Percentiles rank a stretch among this genome's conserved stretches.
These are phyloP conservation scores for Neuroscelio doddi DNA, from an alignment of 2,888 invertebrate species.

Conservation along the genomic window DNA sequence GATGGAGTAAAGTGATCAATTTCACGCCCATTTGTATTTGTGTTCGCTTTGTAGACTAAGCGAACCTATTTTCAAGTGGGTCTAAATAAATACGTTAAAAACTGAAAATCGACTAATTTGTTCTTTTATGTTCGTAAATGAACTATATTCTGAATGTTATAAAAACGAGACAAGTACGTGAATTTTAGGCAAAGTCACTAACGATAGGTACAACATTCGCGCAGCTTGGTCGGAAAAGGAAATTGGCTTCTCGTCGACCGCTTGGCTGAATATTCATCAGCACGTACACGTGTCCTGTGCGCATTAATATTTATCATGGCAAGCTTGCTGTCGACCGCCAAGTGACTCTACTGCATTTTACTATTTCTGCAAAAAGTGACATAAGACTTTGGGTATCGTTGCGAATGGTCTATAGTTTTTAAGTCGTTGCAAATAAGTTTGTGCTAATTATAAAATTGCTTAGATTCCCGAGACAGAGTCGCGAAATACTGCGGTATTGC, in stretches of 20 bases:
- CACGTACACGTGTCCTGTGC: conserved; percentile 51
- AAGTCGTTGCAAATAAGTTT: conserved; percentile 37
- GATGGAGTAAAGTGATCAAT: no score
- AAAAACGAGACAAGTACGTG: conserved; percentile 16
- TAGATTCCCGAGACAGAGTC: conserved; percentile 17
- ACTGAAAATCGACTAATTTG: no score
- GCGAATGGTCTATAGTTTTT: not conserved
- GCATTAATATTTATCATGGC: conserved; percentile 59
- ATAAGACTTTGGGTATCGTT: no score
- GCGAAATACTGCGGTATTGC: conserved; percentile 16
- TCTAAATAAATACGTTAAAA: no score
- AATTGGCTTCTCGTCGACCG: conserved; percentile 49
- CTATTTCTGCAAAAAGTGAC: conserved; percentile 14
- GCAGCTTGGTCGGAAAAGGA: conserved; percentile 34
- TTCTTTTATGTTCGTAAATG: no score
- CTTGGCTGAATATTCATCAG: conserved; percentile 57
- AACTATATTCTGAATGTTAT: no score
- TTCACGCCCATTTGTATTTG: no score
- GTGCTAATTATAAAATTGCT: conserved; percentile 44
- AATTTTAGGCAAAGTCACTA: conserved; percentile 20
- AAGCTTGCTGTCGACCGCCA: conserved; percentile 44
- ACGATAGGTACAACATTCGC: conserved; percentile 10
- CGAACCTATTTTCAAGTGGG: no score
- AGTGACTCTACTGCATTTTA: conserved; percentile 36
- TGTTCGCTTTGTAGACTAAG: no score